Conservation (phyloP, 53 echinoderm and acorn worm species). For the Arbacia lixula region DNA sequence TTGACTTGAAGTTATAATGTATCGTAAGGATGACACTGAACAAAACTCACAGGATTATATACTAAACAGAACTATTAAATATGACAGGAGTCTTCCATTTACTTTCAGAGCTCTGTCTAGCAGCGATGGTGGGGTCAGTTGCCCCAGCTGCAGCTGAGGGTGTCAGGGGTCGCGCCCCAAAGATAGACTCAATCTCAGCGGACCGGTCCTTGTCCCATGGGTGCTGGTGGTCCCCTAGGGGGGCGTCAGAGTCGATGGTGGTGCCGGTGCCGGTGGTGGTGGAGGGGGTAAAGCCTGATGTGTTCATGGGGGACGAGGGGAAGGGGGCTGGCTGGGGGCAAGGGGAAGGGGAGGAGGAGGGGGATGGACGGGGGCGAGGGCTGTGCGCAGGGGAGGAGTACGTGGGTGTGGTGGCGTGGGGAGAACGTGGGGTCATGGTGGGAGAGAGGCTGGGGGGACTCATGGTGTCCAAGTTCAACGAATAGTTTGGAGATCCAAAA, state of each 20-base stretch:
- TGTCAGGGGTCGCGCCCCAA: constrained; percentile 32
- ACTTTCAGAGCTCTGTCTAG: constrained; percentile 51
- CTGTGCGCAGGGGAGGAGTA: not conserved
- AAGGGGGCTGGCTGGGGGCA: constrained; percentile 2
- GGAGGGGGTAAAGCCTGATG: constrained; percentile 42
- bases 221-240: not conserved
- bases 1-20: too few species aligned
- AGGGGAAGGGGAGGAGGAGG: constrained; percentile 25
- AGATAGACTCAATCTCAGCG: constrained; percentile 44
- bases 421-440: too few species aligned
- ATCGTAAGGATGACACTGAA: too few species aligned
- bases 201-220: constrained; percentile 32
- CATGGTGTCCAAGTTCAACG: constrained; percentile 19
- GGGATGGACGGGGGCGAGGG: constrained; percentile 13
- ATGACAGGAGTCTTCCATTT: too few species aligned
- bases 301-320: constrained; percentile 23
- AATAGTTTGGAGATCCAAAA: constrained; percentile 35
- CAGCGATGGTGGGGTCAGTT: constrained; percentile 5
- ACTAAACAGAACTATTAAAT: too few species aligned
- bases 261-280: too few species aligned
- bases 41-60: too few species aligned
- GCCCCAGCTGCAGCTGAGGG: not conserved
- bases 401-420: not conserved
- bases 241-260: constrained; percentile 18
- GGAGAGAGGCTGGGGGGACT: not conserved